Percentiles rank a stretch among this genome's conserved stretches.
Conservation (phyloP, 92 coral and sea anemone species). For the Porites divaricata region DNA sequence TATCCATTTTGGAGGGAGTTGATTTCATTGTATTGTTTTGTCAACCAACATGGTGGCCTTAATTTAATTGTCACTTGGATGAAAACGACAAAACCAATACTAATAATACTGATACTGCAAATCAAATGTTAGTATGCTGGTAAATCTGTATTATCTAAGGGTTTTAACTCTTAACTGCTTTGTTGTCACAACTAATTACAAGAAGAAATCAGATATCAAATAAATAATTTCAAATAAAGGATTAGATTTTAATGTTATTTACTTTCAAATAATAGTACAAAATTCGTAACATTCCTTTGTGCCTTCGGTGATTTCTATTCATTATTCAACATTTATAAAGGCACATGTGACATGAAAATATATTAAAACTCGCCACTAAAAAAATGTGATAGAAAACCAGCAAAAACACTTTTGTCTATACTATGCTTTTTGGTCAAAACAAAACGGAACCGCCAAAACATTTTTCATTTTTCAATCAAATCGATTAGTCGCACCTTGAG, state of each 20-base stretch:
- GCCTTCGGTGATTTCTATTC: background rate
- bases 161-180: background rate
- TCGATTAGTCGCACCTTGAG: background rate
- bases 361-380: constrained; percentile 14
- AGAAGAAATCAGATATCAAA: background rate
- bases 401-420: background rate
- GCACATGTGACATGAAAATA: background rate
- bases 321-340: no score
- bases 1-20: no score
- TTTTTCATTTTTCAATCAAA: background rate
- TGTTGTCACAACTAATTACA: background rate
- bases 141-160: no score
- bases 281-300: constrained; percentile 27
- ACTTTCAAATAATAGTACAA: constrained; percentile 13
- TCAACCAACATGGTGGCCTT: no score
- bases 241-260: background rate
- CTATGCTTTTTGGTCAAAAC: background rate
- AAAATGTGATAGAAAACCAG: background rate
- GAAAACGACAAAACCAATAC: no score
- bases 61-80: no score
- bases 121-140: no score
- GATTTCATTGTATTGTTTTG: no score
- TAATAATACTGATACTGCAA: no score
- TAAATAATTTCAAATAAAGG: background rate
- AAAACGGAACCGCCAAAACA: background rate